phyloP scores from a whole-genome alignment of 2,797 vertebrate species.

The Dryobates pubescens region DNA sequence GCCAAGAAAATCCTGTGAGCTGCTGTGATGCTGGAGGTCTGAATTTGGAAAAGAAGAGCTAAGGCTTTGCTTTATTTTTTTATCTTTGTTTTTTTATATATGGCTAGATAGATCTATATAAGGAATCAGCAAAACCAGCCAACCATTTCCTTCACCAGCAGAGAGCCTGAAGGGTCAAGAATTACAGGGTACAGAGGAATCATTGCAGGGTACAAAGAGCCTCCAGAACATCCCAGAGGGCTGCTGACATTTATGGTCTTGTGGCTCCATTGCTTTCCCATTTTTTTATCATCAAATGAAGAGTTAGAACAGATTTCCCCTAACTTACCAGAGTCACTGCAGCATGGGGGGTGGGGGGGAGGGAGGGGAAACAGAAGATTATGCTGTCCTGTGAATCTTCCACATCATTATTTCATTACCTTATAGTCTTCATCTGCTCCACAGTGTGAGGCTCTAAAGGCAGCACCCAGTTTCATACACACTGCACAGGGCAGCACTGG shows the following conservation, averaged over 20 bases:
- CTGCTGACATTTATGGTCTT: background rate
- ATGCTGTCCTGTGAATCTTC: background rate
- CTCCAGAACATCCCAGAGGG: background rate
- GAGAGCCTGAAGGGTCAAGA: background rate
- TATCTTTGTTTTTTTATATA: background rate
- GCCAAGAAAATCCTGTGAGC: constrained; percentile 42
- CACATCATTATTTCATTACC: background rate
- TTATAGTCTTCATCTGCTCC: background rate
- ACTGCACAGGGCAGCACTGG: background rate
- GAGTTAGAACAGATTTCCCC: background rate
- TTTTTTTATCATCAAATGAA: background rate
- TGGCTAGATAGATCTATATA: background rate
- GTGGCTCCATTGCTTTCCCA: background rate
- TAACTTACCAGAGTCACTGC: background rate
- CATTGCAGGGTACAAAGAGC: background rate
- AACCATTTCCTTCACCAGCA: background rate
- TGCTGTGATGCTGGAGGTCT: constrained; percentile 17
- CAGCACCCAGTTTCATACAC: background rate
- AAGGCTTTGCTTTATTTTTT: background rate
- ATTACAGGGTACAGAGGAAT: background rate
- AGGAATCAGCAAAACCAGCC: background rate
- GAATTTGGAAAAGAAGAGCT: background rate
- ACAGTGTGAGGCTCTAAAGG: background rate
- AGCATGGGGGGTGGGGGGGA: background rate
- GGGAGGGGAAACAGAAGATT: background rate